These are phyloP conservation scores for Myzus persicae DNA, from an alignment of 1,140 invertebrate species.

Conservation along the genomic window DNA sequence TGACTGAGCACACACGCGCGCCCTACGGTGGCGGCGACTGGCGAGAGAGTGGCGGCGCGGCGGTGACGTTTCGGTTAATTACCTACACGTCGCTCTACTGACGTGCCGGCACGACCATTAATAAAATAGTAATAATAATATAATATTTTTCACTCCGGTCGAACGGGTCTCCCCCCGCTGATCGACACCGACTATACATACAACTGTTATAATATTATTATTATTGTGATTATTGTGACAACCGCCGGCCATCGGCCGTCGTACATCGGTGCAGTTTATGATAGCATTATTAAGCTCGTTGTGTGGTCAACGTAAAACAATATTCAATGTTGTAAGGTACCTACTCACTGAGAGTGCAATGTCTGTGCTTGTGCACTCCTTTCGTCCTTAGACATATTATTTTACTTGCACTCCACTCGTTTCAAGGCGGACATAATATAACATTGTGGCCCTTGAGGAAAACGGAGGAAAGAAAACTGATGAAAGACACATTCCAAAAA, in stretches of 20 bases:
- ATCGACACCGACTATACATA: background rate
- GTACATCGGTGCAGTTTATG: too few relatives aligned
- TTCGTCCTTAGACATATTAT: background rate
- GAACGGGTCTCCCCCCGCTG: background rate
- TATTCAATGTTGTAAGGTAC: background rate
- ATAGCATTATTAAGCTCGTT: background rate
- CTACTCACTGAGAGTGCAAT: too few relatives aligned
- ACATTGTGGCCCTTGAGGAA: too few relatives aligned
- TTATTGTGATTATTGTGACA: constrained; percentile 20
- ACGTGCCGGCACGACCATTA: constrained; percentile 35
- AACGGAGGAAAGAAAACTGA: too few relatives aligned
- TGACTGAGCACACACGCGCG: constrained; percentile 26
- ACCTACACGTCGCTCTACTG: constrained; percentile 2
- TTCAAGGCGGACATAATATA: too few relatives aligned
- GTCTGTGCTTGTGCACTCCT: background rate
- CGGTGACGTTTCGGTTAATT: constrained; percentile 52
- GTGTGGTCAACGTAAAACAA: background rate
- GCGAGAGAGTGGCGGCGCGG: background rate
- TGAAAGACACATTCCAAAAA: too few relatives aligned
- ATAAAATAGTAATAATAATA: constrained; percentile 4
- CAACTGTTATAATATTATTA: background rate
- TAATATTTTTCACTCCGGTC: constrained; percentile 13
- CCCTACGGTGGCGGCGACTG: background rate
- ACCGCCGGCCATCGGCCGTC: background rate
- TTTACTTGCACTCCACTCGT: too few relatives aligned